Percentiles rank a stretch among this genome's conserved stretches.
Conservation (phyloP, 2,888 invertebrate genomes). For the Cybosia mesomella region DNA sequence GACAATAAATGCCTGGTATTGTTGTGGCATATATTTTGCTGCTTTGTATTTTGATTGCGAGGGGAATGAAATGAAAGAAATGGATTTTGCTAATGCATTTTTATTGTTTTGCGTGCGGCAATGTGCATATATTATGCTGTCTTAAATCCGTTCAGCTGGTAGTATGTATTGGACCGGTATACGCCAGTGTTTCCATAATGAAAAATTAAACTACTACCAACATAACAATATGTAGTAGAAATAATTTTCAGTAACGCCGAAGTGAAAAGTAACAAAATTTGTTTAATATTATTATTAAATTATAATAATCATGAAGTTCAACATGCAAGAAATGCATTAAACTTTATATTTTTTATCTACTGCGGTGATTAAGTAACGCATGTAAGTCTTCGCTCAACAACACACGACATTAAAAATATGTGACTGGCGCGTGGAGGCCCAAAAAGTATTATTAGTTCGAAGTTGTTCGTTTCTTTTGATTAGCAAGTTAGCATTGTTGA, state of each 20-base stretch:
- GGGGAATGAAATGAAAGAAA: slow-evolving; percentile 40
- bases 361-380: neutral
- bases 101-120: slow-evolving; percentile 79
- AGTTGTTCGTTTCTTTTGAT: slow-evolving; percentile 23
- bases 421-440: slow-evolving; percentile 17
- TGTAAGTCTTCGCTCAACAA: neutral
- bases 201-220: neutral
- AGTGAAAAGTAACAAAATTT: neutral
- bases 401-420: neutral
- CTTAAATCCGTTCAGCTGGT: slow-evolving; percentile 14
- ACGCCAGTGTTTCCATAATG: slow-evolving; percentile 13
- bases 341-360: neutral
- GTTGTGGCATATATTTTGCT: slow-evolving; percentile 81
- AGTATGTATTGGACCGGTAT: slow-evolving; percentile 22
- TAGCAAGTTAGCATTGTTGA: neutral
- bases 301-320: neutral
- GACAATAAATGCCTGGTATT: slow-evolving; percentile 57
- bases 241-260: neutral
- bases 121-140: slow-evolving; percentile 53
- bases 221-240: neutral
- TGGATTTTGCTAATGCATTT: slow-evolving; percentile 74
- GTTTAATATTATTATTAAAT: neutral
- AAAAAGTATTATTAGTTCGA: slow-evolving; percentile 13
- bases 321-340: neutral
- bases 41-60: slow-evolving; percentile 79